Percentiles rank a stretch among this genome's conserved stretches.
Evolutionary conservation across 2,888 invertebrate genomes (phyloP).

Genomic region (Melangyna quadrimaculata): DNA sequence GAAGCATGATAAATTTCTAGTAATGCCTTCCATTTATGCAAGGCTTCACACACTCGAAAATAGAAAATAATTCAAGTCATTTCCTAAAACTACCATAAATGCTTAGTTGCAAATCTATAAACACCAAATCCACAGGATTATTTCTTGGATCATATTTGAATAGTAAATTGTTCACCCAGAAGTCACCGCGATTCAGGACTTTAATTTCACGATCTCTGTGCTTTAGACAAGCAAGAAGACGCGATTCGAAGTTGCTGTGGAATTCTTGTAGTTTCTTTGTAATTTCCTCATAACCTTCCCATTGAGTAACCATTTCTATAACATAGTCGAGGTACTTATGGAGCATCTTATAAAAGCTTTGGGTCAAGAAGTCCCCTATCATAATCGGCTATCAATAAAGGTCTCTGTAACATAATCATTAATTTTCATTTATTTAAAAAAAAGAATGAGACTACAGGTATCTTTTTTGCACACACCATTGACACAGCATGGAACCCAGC

Average conservation of each 20-base stretch:
- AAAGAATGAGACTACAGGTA: no score
- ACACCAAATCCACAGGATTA: slow-evolving; percentile 74
- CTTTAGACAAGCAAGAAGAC: slow-evolving; percentile 68
- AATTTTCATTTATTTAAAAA: not conserved
- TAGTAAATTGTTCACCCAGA: slow-evolving; percentile 82
- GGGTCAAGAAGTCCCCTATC: slow-evolving; percentile 74
- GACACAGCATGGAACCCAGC: slow-evolving; percentile 83
- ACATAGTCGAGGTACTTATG: slow-evolving; percentile 72
- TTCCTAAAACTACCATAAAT: slow-evolving; percentile 78
- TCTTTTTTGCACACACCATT: slow-evolving; percentile 82
- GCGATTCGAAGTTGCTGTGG: slow-evolving; percentile 69
- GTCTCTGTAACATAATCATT: slow-evolving; percentile 70
- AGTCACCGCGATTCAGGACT: slow-evolving; percentile 82
- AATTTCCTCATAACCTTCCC: slow-evolving; percentile 79
- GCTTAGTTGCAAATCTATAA: slow-evolving; percentile 78
- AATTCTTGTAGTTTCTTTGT: slow-evolving; percentile 78
- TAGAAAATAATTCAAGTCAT: slow-evolving; percentile 80
- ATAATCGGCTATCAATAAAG: slow-evolving; percentile 73
- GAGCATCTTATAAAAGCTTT: slow-evolving; percentile 17
- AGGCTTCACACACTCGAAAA: slow-evolving; percentile 77
- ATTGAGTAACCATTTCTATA: slow-evolving; percentile 77
- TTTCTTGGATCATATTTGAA: slow-evolving; percentile 78
- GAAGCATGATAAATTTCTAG: slow-evolving; percentile 75
- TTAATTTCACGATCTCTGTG: slow-evolving; percentile 74
- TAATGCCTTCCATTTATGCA: slow-evolving; percentile 75